Percentiles rank a stretch among this genome's conserved stretches.
Evolutionary conservation across 2,113 vertebrate species (phyloP).

Genomic region (Xenopus tropicalis): UCB_Xtro_10.0 CM004449.2:104202501-104203000

Average conservation of each 20-base stretch:
- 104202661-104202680: neutral
- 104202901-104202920: neutral
- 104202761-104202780: conserved; percentile 16
- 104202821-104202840: conserved; percentile 19
- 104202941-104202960: neutral
- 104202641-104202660: no score
- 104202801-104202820: neutral
- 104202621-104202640: no score
- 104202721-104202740: neutral
- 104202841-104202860: neutral
- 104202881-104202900: conserved; percentile 7
- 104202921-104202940: no score
- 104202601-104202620: no score
- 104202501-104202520: no score
- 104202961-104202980: neutral
- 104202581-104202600: no score
- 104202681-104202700: neutral
- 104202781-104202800: conserved; percentile 22
- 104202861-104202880: neutral
- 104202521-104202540: no score
- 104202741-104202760: neutral
- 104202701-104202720: no score
- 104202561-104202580: no score
- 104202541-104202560: no score
- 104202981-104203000: no score